Conservation (phyloP, 2,888 invertebrate species). For the Mythimna vitellina region DNA sequence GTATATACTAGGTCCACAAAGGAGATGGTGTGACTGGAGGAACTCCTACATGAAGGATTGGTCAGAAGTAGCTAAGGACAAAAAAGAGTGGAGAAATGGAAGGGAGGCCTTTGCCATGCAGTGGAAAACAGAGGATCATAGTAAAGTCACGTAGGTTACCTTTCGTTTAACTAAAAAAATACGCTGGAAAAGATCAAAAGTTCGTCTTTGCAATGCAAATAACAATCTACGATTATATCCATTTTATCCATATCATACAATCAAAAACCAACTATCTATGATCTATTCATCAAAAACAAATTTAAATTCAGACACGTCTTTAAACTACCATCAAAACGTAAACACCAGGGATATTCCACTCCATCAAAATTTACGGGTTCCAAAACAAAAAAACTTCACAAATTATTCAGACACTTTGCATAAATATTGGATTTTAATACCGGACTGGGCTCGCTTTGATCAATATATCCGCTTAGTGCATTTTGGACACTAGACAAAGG, state of each 20-base stretch:
- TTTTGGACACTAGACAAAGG: slow-evolving; percentile 63
- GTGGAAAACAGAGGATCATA: no score
- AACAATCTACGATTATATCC: no score
- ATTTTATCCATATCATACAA: not conserved
- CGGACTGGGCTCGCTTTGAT: slow-evolving; percentile 58
- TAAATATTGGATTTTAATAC: slow-evolving; percentile 64
- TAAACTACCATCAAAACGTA: slow-evolving; percentile 35
- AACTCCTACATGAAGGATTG: no score
- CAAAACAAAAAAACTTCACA: slow-evolving; percentile 56
- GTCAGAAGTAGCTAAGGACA: no score
- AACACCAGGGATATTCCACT: slow-evolving; percentile 14
- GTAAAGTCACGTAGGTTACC: not conserved
- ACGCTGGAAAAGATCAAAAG: not conserved
- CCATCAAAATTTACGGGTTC: slow-evolving; percentile 40
- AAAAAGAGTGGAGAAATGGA: no score
- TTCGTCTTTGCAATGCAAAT: not conserved
- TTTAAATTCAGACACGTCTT: slow-evolving; percentile 36
- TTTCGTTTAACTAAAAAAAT: not conserved
- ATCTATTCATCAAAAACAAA: not conserved
- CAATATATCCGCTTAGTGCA: slow-evolving; percentile 69
- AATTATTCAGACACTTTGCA: slow-evolving; percentile 62
- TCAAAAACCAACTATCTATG: slow-evolving; percentile 22
- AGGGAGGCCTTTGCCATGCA: no score
- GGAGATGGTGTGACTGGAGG: no score
- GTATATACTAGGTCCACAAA: no score